These are phyloP conservation scores for Datnioides undecimradiatus DNA, from an alignment of 2,113 vertebrate genomes.

Conservation along the genomic window DNA sequence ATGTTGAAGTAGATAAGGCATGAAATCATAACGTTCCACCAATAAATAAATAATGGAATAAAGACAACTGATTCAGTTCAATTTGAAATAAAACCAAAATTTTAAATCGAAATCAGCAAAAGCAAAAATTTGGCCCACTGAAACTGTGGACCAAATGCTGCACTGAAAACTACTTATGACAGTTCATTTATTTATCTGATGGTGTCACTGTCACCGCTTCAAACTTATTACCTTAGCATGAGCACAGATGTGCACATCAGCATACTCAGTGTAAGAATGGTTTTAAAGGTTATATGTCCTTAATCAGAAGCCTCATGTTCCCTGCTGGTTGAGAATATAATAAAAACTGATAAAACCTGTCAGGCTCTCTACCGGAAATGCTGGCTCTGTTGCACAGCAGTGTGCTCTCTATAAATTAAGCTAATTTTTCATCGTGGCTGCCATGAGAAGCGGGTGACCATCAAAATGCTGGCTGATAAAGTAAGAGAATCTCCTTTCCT, in stretches of 20 bases:
- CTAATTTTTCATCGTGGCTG: background rate
- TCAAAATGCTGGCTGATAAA: slow-evolving; percentile 8
- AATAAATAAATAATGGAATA: background rate
- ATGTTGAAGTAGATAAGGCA: background rate
- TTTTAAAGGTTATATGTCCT: background rate
- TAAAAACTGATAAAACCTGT: background rate
- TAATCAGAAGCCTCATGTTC: background rate
- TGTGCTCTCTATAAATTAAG: background rate
- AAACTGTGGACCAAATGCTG: background rate
- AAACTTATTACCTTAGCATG: background rate
- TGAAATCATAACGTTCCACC: background rate
- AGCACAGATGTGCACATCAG: background rate
- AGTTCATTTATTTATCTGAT: background rate
- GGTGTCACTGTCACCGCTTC: background rate
- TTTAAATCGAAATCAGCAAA: too few species aligned
- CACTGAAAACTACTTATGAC: background rate
- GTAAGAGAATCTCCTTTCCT: background rate
- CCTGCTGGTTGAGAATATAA: background rate
- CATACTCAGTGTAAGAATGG: background rate
- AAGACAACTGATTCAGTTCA: background rate
- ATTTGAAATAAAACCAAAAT: too few species aligned
- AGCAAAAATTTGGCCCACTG: background rate
- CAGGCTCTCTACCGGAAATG: background rate
- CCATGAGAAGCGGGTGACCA: background rate
- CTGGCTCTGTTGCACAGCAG: background rate